Base-by-base conservation (phyloP, 2,888 invertebrate species). In the Pachliopta kotzebuea region DNA sequence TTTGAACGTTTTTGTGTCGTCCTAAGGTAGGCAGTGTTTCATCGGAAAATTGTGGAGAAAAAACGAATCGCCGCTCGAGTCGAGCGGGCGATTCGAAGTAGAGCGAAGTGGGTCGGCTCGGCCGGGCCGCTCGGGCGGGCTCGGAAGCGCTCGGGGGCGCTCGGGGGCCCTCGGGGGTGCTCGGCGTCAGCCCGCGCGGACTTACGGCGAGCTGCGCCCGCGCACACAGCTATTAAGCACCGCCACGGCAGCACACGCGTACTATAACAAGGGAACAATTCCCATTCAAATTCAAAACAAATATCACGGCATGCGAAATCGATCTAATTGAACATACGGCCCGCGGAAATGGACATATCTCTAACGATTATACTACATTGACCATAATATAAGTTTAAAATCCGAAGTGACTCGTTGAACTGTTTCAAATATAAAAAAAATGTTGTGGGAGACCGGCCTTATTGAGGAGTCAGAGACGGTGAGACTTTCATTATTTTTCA, bases 371-470 rank as follows among this genome's bases (percentile, higher is more conserved):
- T 63, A 69, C 67, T 66, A 67, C 66, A 72, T 67, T 56, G 63
- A 68, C n/a, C 58, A 23, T 49, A 53, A 61, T 14, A 37, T 66
- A 68, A 70, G 62, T 66, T 72, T 69, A 67, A 67, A 70, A 68
- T 63, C 42, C 42, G 52, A 74, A 80, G 86, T 88, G 88, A 75
- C 66, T 73, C 76, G 81, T 87, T 69, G 68, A 70, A 72, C 71
- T 71, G 86, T 80, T 80, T 83, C 81, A 88, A 72, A 69, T 76
- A 54, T 11, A 73, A 84, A 79, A 76, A 91, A 79, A 76, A 91
- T 91, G 91, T 83, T 90, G 83, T 91, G 91, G 91, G 91, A 90
- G 84, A 81, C 80, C 70, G 77, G 82, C 80, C 85, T 88, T 76
- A 80, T 82, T 62, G 91, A 90, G 80, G 91, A 91, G 72, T 73